phyloP scores from a whole-genome alignment of 2,113 vertebrate species.

The Microcebus murinus region DNA sequence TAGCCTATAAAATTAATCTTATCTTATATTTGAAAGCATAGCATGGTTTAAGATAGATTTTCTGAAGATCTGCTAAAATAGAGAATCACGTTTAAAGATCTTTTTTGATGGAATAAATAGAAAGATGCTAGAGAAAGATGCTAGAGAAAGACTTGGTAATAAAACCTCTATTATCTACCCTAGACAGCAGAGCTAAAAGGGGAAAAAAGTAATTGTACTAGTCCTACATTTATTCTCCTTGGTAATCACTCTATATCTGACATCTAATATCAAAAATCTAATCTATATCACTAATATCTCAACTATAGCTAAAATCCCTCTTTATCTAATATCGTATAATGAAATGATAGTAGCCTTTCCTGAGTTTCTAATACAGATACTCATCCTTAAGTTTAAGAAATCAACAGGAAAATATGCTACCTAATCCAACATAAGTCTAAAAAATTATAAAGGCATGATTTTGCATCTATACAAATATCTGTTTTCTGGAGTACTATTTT shows the following conservation, averaged over 20 bases:
- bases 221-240: not conserved
- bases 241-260: not conserved
- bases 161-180: not conserved
- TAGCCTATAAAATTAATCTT: not conserved
- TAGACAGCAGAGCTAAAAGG: not conserved
- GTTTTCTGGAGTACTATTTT: not conserved
- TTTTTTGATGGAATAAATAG: not conserved
- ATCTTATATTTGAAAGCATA: not conserved
- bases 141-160: not conserved
- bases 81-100: not conserved
- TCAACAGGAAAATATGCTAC: not conserved
- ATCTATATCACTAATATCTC: not conserved
- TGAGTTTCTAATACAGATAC: not conserved
- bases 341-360: not conserved
- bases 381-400: not conserved
- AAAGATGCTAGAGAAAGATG: not conserved
- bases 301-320: not conserved
- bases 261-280: not conserved
- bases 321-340: not conserved
- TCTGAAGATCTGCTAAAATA: conserved; percentile 7
- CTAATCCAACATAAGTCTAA: not conserved
- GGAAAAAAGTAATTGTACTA: accelerated
- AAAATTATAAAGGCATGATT: not conserved
- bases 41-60: not conserved
- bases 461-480: not conserved